Conservation (phyloP, 2,113 vertebrate genomes). For the Xiphorhynchus elegans region DNA sequence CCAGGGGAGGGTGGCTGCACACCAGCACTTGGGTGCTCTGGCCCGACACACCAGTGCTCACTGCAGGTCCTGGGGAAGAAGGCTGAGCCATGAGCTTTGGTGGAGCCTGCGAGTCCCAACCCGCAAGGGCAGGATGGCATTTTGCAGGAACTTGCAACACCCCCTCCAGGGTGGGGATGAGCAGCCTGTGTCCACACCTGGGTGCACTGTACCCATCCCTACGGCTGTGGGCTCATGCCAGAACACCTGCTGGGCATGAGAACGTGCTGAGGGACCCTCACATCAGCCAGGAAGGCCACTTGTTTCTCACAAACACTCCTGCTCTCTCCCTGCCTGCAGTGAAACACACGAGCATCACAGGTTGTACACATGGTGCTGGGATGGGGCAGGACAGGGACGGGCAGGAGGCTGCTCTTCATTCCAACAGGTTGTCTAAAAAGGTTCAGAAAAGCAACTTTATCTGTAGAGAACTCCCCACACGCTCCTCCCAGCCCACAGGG, state of each 20-base stretch:
- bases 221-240: not conserved
- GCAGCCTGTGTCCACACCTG: conserved; percentile 32
- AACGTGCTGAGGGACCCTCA: not conserved
- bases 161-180: conserved; percentile 35
- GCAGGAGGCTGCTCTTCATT: not conserved
- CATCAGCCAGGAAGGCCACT: not conserved
- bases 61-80: not conserved
- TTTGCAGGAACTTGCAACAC: conserved; percentile 57
- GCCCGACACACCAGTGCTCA: not conserved
- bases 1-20: not conserved
- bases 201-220: not conserved
- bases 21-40: not conserved
- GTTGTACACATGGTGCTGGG: not conserved
- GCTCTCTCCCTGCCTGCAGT: not conserved
- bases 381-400: not conserved
- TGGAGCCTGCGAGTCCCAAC: conserved; percentile 13
- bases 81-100: not conserved
- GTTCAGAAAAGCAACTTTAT: not conserved
- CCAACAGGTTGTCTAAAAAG: not conserved
- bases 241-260: not conserved
- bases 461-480: not conserved
- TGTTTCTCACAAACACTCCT: not conserved
- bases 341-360: not conserved
- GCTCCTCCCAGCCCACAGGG: not conserved
- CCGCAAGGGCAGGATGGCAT: conserved; percentile 11